Conservation (phyloP, 2,888 invertebrate genomes). For the Endotricha flammealis region DNA sequence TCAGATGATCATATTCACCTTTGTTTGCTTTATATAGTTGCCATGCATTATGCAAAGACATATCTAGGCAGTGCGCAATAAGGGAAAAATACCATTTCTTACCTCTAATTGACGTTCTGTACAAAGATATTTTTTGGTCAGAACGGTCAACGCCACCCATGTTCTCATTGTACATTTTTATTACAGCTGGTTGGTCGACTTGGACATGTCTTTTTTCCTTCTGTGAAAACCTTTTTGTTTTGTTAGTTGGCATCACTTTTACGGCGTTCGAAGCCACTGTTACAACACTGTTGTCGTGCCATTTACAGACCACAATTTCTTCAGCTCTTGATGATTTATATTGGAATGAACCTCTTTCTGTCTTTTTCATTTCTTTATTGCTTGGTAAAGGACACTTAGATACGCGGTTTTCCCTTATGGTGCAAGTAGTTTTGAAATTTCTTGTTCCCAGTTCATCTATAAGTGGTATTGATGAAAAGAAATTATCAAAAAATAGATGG, state of each 20-base stretch:
- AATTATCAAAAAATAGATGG: neutral
- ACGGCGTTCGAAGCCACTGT: slow-evolving; percentile 5
- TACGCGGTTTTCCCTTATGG: neutral
- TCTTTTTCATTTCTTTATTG: slow-evolving; percentile 4
- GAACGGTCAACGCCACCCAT: slow-evolving; percentile 8
- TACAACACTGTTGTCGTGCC: slow-evolving; percentile 13
- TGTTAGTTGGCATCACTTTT: neutral
- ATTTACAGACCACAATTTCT: slow-evolving; percentile 11
- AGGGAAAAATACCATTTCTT: slow-evolving; percentile 9
- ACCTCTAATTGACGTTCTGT: slow-evolving; percentile 4
- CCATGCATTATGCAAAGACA: neutral
- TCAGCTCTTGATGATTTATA: slow-evolving; percentile 5
- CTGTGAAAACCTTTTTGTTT: slow-evolving; percentile 7
- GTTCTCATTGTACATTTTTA: slow-evolving; percentile 6
- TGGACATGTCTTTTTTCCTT: neutral
- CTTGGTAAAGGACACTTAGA: neutral
- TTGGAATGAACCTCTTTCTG: slow-evolving; percentile 3
- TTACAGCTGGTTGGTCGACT: slow-evolving; percentile 6
- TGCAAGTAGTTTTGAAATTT: neutral
- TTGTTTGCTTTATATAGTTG: neutral
- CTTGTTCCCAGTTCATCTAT: neutral
- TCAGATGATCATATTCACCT: no score
- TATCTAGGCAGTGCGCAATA: neutral
- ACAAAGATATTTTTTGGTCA: slow-evolving; percentile 7
- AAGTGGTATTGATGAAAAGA: neutral